Evolutionary conservation across 1,140 invertebrate species (phyloP).

Genomic region (Aphelenchoides besseyi): DNA sequence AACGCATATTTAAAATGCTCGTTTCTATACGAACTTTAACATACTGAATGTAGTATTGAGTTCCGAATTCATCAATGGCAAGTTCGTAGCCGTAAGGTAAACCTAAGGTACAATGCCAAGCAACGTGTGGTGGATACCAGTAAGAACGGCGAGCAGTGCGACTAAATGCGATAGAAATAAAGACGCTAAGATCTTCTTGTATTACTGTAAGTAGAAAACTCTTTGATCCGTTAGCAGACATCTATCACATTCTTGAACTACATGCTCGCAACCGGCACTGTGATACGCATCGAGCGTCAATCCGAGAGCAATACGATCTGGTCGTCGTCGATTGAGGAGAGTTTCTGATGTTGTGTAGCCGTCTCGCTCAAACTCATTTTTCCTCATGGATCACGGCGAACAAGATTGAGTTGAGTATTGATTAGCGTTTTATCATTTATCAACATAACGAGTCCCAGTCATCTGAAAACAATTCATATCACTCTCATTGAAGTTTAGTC

Average conservation of each 20-base stretch:
- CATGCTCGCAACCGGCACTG: neutral
- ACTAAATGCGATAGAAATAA: conserved; percentile 1
- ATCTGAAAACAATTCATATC: too few species aligned
- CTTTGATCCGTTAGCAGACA: conserved; percentile 25
- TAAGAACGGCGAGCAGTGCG: conserved; percentile 22
- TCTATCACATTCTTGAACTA: conserved; percentile 23
- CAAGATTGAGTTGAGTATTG: too few species aligned
- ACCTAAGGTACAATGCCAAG: conserved; percentile 23
- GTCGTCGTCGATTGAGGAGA: neutral
- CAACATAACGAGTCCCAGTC: too few species aligned
- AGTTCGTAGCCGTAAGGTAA: conserved; percentile 30
- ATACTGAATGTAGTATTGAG: conserved; percentile 31
- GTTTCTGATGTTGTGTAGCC: too few species aligned
- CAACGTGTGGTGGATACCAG: conserved; percentile 25
- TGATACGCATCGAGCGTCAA: neutral
- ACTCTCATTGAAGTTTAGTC: too few species aligned
- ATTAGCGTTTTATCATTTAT: too few species aligned
- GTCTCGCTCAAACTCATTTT: too few species aligned
- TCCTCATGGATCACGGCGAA: too few species aligned
- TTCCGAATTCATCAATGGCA: conserved; percentile 33
- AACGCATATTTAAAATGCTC: too few species aligned
- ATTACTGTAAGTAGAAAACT: conserved; percentile 30
- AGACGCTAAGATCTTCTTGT: too few species aligned
- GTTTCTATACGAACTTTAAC: too few species aligned
- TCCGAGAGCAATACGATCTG: neutral